Evolutionary conservation across 2,888 invertebrate genomes (phyloP).

Genomic region (Sinhomidia bicolor): DNA sequence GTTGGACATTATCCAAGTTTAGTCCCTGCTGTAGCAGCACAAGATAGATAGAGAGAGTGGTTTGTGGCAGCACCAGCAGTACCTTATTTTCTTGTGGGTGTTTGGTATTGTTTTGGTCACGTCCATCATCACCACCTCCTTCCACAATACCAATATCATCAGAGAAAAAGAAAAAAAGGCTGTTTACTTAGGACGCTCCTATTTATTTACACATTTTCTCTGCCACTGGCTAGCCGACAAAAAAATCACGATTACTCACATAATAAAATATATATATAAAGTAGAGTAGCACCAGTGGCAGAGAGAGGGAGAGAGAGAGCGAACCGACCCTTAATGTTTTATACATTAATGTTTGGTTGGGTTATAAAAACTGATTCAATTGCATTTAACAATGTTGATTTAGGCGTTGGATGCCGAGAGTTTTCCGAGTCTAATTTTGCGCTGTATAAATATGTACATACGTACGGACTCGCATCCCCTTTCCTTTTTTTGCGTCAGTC

Average conservation of each 20-base stretch:
- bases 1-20: slow-evolving; percentile 59
- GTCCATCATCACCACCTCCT: slow-evolving; percentile 30
- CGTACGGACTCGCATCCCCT: neutral
- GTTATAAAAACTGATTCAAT: neutral
- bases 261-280: neutral
- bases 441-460: neutral
- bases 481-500: neutral
- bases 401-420: too few species aligned
- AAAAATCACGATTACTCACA: neutral
- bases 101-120: slow-evolving; percentile 54
- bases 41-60: neutral
- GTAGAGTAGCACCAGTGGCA: neutral
- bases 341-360: neutral
- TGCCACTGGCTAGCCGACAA: neutral
- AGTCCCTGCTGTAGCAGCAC: neutral
- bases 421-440: neutral
- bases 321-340: slow-evolving; percentile 17
- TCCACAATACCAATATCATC: too few species aligned
- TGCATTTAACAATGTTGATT: neutral
- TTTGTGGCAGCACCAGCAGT: neutral
- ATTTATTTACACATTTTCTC: slow-evolving; percentile 15
- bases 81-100: slow-evolving; percentile 44
- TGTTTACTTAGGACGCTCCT: slow-evolving; percentile 2
- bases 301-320: neutral
- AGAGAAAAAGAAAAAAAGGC: neutral